Evolutionary conservation across 2,113 vertebrate genomes (phyloP).

Genomic region (Amia ocellicauda): DNA sequence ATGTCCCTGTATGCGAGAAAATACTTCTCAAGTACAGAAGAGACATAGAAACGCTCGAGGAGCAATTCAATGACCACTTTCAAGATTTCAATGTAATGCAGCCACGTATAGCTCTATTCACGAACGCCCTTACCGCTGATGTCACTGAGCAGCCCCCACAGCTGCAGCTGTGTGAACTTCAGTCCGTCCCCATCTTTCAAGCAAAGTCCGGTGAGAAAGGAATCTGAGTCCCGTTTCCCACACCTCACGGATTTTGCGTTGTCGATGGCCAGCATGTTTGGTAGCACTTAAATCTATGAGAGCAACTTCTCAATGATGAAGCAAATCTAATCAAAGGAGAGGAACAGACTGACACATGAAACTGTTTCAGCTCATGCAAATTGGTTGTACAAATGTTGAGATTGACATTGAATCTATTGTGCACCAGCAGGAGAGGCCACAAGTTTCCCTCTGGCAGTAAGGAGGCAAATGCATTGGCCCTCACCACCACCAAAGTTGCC

Average conservation of each 20-base stretch:
- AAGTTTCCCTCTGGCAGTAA: constrained; percentile 19
- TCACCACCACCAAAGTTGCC: too few relatives aligned
- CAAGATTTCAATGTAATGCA: constrained; percentile 11
- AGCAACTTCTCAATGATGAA: too few relatives aligned
- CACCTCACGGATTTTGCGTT: too few relatives aligned
- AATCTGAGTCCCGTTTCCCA: too few relatives aligned
- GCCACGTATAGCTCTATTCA: neutral
- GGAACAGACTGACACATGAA: constrained; percentile 19
- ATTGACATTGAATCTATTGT: constrained; percentile 18
- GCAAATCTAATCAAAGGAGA: constrained; percentile 10
- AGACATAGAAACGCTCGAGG: neutral
- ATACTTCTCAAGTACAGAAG: neutral
- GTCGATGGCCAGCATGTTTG: too few relatives aligned
- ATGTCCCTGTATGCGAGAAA: neutral
- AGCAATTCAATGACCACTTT: constrained; percentile 5
- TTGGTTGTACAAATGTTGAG: constrained; percentile 20
- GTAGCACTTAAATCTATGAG: too few relatives aligned
- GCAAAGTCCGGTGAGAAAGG: too few relatives aligned
- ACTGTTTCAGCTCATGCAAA: constrained; percentile 22
- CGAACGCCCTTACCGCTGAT: constrained; percentile 1
- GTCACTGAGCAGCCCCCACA: too few relatives aligned
- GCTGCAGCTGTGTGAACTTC: too few relatives aligned
- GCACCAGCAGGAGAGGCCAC: constrained; percentile 8
- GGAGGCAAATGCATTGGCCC: too few relatives aligned
- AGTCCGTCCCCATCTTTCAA: too few relatives aligned